phyloP scores from a whole-genome alignment of 1,140 invertebrate species.

The Chironomus tepperi region DNA sequence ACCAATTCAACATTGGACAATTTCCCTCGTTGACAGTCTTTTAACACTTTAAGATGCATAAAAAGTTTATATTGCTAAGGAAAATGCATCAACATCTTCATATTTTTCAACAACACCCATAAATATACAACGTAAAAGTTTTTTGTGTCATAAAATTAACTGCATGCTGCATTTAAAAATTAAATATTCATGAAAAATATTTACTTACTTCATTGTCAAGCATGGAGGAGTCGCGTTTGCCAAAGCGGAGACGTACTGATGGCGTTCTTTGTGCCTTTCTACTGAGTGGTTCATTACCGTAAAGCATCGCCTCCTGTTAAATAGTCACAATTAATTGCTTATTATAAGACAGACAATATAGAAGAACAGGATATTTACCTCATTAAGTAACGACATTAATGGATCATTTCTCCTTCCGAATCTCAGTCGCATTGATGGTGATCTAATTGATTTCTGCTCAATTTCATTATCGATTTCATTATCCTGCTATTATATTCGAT shows the following conservation, averaged over 20 bases:
- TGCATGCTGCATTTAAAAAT: neutral
- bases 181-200: constrained; percentile 3
- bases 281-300: neutral
- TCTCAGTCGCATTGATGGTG: constrained; percentile 51
- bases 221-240: constrained; percentile 55
- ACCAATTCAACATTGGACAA: neutral
- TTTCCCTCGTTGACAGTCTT: neutral
- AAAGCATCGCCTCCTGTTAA: neutral
- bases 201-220: constrained; percentile 28
- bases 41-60: neutral
- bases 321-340: neutral
- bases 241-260: constrained; percentile 58
- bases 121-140: neutral
- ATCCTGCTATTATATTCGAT: neutral
- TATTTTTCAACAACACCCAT: neutral
- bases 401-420: constrained; percentile 55
- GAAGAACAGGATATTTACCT: constrained; percentile 34
- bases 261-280: constrained; percentile 62
- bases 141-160: neutral
- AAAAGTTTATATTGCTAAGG: neutral
- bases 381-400: constrained; percentile 42
- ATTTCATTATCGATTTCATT: constrained; percentile 31
- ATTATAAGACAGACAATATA: no score
- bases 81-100: neutral
- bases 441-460: constrained; percentile 45